Evolutionary conservation across 2,797 vertebrate genomes (phyloP).

Genomic region (Glossophaga mutica): DNA sequence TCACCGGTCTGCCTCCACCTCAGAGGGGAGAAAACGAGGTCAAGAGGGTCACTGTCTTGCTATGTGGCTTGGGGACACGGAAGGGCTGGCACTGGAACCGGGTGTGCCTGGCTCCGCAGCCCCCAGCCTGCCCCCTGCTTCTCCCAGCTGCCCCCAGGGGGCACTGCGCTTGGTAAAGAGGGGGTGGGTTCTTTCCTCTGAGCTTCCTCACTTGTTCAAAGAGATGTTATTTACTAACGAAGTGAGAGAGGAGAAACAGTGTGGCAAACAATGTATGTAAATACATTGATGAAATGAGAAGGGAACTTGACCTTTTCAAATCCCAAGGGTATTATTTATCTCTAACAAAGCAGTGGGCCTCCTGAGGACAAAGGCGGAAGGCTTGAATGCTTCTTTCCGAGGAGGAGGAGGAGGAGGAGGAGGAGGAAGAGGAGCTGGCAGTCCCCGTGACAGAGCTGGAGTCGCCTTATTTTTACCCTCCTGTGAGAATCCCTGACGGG

Average conservation of each 20-base stretch:
- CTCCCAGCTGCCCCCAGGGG: background rate
- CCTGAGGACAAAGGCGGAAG: background rate
- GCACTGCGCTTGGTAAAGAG: background rate
- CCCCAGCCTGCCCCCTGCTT: background rate
- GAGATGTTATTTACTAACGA: background rate
- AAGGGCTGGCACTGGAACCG: background rate
- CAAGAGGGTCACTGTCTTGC: background rate
- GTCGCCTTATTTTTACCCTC: background rate
- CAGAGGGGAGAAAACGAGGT: background rate
- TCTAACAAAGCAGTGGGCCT: background rate
- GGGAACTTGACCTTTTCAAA: conserved; percentile 10
- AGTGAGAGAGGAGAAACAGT: background rate
- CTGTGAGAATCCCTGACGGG: background rate
- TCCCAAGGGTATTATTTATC: background rate
- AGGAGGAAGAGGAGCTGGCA: background rate
- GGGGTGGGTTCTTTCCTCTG: background rate
- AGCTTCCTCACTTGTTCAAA: background rate
- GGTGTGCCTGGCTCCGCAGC: background rate
- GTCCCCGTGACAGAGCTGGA: background rate
- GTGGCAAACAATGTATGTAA: background rate
- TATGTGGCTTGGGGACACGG: background rate
- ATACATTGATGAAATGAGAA: background rate
- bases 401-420: background rate
- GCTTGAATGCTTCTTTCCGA: background rate
- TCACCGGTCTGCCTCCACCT: background rate